phyloP scores from a whole-genome alignment of 30 jellyfish, hydroid and myxozoan species.

The Mastigias papua region DNA sequence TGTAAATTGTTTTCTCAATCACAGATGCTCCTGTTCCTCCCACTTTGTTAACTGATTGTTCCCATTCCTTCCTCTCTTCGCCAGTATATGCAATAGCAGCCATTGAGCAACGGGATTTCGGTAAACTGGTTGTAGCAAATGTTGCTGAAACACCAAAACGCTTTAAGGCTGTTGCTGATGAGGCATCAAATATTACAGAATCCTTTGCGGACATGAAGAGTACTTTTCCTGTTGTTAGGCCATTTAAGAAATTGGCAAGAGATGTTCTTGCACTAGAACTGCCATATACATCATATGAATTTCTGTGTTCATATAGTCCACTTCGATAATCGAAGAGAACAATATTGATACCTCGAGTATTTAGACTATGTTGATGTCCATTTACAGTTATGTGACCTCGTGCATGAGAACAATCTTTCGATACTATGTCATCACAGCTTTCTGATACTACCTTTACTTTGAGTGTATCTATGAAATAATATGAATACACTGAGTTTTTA shows the following conservation, averaged over 20 bases:
- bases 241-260: neutral
- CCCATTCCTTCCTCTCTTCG: conserved; percentile 16
- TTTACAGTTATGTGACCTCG: conserved; percentile 31
- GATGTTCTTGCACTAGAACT: neutral
- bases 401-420: neutral
- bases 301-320: conserved; percentile 28
- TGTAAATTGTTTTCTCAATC: conserved; percentile 16
- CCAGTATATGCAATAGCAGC: conserved; percentile 40
- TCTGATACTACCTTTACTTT: conserved; percentile 29
- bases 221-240: neutral
- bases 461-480: neutral
- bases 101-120: neutral
- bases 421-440: conserved; percentile 18
- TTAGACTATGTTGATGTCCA: conserved; percentile 49
- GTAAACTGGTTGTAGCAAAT: neutral
- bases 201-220: neutral
- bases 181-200: neutral
- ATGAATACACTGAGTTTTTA: neutral
- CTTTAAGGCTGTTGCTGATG: neutral
- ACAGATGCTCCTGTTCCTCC: conserved; percentile 27
- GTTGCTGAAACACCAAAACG: neutral
- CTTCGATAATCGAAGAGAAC: conserved; percentile 53
- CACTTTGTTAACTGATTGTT: neutral
- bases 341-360: conserved; percentile 29
- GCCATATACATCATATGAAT: conserved; percentile 13